Base-by-base conservation (phyloP, 1,140 invertebrate species). In the Trichogramma pretiosum region DNA sequence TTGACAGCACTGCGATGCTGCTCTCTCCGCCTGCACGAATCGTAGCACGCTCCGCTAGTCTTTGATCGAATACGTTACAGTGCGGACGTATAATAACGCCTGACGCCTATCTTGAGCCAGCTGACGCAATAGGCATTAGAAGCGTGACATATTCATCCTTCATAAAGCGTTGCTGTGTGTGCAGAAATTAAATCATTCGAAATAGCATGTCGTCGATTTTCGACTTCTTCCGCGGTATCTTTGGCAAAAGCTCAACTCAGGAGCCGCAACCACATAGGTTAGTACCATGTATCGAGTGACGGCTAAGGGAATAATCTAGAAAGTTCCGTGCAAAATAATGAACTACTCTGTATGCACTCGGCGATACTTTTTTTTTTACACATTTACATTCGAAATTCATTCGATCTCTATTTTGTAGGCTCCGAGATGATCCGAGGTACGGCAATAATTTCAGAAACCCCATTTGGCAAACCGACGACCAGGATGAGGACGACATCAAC, bases 391-490 rank as follows among this genome's bases (percentile, higher is more conserved):
- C 18, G 13, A 42, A 36, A n/a, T 35, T n/a, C n/a, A n/a, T n/a
- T n/a, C n/a, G n/a, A n/a, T n/a, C n/a, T n/a, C n/a, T n/a, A n/a
- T 36, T 11, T 57, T 59, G 47, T 36, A 64, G 61, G 14, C 52
- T 56, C 36, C 46, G 51, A n/a, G 52, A 61, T 18, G 22, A 53
- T 36, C 37, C 35, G 14, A 46, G 35, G 14, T 43, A 49, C 21
- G 50, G 39, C 17, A 43, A 63, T 14, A 50, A 38, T 35, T 67
- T 68, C 41, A 55, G 57, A 33, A 61, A 68, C 54, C 60, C 65
- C 19, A 64, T 68, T 53, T 69, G 65, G 64, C 56, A 63, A 30
- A 62, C 52, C 24, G 56, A 65, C 38, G 56, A 62, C 3, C n/a
- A n/a, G n/a, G 58, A 64, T 17, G 63, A 65, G 10, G 57, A 61